Percentiles rank a stretch among this genome's conserved stretches.
Evolutionary conservation across 2,888 invertebrate genomes (phyloP).

Genomic region (Sphinx pinastri): DNA sequence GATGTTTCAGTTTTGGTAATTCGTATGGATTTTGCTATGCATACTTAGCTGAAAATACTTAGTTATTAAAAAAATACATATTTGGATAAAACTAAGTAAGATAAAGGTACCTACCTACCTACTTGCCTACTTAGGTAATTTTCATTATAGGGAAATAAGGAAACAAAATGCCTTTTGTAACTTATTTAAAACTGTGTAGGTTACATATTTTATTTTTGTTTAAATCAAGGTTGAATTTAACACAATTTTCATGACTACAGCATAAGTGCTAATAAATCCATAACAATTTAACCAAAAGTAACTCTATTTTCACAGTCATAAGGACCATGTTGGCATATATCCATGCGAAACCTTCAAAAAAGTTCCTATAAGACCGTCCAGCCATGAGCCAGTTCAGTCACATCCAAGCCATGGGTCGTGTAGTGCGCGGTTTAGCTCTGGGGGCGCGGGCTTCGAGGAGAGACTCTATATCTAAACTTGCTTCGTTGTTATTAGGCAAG

Average conservation of each 20-base stretch:
- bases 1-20: too few species aligned
- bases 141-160: too few species aligned
- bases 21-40: too few species aligned
- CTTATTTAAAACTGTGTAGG: neutral
- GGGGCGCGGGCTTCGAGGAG: neutral
- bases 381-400: neutral
- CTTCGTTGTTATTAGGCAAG: slow-evolving; percentile 41
- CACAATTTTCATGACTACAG: slow-evolving; percentile 3
- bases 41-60: too few species aligned
- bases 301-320: neutral
- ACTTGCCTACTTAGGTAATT: too few species aligned
- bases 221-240: neutral
- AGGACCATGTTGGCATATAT: neutral
- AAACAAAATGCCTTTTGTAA: too few species aligned
- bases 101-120: too few species aligned
- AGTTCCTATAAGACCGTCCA: neutral
- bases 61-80: too few species aligned
- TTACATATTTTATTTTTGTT: neutral
- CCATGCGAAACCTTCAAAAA: neutral
- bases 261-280: neutral
- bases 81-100: too few species aligned
- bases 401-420: slow-evolving; percentile 22
- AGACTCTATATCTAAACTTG: slow-evolving; percentile 31
- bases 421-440: slow-evolving; percentile 16
- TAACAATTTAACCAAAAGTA: neutral